Conservation (phyloP, 2,888 invertebrate species). For the Eremobia ochroleuca region DNA sequence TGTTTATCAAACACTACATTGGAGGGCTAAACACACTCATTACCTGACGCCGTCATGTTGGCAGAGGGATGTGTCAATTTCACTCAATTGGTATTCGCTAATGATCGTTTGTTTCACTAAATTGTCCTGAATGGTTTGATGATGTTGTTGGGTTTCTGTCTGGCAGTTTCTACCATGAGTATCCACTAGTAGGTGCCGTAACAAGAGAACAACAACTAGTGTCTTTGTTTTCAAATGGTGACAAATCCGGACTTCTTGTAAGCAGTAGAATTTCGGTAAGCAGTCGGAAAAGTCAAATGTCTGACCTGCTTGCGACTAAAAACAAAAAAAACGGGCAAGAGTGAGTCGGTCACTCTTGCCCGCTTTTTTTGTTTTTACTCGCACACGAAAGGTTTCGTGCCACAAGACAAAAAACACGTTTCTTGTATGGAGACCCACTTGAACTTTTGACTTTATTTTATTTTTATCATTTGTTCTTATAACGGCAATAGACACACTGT, state of each 20-base stretch:
- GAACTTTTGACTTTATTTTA: too few species aligned
- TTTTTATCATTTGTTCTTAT: too few species aligned
- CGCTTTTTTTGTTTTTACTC: too few species aligned
- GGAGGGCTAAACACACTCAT: constrained; percentile 60
- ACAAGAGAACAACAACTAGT: background rate
- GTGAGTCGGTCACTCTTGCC: too few species aligned
- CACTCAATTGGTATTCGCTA: constrained; percentile 38
- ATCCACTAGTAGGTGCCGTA: background rate
- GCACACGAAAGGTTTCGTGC: too few species aligned
- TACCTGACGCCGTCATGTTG: constrained; percentile 50
- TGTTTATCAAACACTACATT: constrained; percentile 69
- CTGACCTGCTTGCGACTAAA: too few species aligned
- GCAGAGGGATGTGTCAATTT: constrained; percentile 57
- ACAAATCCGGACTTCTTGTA: background rate
- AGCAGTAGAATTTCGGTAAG: background rate
- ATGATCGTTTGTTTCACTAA: constrained; percentile 27
- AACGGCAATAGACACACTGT: too few species aligned
- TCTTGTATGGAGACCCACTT: too few species aligned
- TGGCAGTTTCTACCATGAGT: background rate
- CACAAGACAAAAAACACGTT: too few species aligned
- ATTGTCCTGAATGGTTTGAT: background rate
- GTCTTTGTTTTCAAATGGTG: background rate
- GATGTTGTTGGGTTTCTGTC: background rate
- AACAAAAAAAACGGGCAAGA: background rate
- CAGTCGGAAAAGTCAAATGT: background rate